These are phyloP conservation scores for Thunnus albacares DNA, from an alignment of 2,797 vertebrate species.

Conservation along the genomic window DNA sequence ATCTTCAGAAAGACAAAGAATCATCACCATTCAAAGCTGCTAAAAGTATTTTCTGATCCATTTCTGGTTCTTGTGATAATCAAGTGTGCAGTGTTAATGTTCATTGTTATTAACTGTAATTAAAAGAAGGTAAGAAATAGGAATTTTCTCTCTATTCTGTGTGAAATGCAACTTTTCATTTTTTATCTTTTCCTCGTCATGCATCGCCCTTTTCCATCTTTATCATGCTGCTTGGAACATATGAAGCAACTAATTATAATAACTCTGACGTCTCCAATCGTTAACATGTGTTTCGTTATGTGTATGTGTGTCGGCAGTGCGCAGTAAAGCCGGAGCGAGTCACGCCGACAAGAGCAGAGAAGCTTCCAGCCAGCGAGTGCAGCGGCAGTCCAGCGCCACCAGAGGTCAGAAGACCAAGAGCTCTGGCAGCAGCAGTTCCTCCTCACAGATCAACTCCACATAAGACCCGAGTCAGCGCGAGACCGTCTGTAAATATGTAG, in stretches of 20 bases:
- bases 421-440: conserved; percentile 89
- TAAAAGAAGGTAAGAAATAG: neutral
- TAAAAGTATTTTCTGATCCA: neutral
- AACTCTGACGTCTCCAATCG: no score
- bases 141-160: neutral
- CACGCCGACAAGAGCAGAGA: conserved; percentile 89
- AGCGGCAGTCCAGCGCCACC: conserved; percentile 92
- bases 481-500: conserved; percentile 50
- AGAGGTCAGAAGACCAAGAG: conserved; percentile 92
- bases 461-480: conserved; percentile 8
- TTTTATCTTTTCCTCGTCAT: neutral
- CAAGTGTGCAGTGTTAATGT: neutral
- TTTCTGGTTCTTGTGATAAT: neutral
- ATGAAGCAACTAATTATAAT: neutral
- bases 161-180: neutral
- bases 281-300: conserved; percentile 12
- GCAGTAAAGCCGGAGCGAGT: conserved; percentile 85
- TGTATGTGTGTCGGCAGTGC: conserved; percentile 80
- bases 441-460: conserved; percentile 86
- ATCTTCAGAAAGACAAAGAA: neutral
- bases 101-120: neutral
- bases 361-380: conserved; percentile 90
- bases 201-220: neutral
- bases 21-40: neutral
- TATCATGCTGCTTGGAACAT: neutral